Conservation (phyloP, 2,797 vertebrate genomes). For the Cryptoblepharus egeriae region DNA sequence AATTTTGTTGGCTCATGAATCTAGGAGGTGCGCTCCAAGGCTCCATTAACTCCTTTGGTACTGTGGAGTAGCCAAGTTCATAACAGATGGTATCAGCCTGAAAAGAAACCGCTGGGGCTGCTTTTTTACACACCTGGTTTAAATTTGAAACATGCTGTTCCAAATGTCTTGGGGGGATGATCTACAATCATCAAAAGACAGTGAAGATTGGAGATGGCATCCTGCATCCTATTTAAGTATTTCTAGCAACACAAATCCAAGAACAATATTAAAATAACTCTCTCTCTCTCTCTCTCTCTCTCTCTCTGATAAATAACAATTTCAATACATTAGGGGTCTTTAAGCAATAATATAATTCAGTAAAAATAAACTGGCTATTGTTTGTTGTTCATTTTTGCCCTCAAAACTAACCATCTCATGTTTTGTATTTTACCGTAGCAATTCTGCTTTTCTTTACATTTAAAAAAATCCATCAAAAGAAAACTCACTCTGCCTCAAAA, state of each 20-base stretch:
- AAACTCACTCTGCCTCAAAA: not conserved
- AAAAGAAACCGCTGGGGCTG: conserved; percentile 7
- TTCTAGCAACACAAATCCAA: not conserved
- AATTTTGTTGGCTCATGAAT: conserved; percentile 12
- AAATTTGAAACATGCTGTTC: conserved; percentile 44
- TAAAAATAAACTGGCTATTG: not conserved
- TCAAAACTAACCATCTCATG: not conserved
- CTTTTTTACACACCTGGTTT: conserved; percentile 52
- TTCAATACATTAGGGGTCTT: not conserved
- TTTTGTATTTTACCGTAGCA: not conserved
- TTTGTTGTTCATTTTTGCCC: not conserved
- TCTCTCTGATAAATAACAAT: not conserved
- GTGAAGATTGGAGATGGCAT: not conserved
- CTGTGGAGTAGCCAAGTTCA: conserved; percentile 34
- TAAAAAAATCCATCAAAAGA: not conserved
- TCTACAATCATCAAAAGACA: not conserved
- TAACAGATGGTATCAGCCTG: conserved; percentile 48
- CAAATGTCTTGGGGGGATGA: conserved; percentile 14
- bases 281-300: not conserved
- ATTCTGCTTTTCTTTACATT: conserved; percentile 2
- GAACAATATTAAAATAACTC: not conserved
- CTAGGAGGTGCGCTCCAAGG: not conserved
- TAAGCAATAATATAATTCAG: conserved; percentile 8
- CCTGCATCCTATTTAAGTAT: not conserved
- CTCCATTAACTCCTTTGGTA: not conserved